These are phyloP conservation scores for Rhopalosiphum padi DNA, from an alignment of 1,140 invertebrate genomes.

Conservation along the genomic window DNA sequence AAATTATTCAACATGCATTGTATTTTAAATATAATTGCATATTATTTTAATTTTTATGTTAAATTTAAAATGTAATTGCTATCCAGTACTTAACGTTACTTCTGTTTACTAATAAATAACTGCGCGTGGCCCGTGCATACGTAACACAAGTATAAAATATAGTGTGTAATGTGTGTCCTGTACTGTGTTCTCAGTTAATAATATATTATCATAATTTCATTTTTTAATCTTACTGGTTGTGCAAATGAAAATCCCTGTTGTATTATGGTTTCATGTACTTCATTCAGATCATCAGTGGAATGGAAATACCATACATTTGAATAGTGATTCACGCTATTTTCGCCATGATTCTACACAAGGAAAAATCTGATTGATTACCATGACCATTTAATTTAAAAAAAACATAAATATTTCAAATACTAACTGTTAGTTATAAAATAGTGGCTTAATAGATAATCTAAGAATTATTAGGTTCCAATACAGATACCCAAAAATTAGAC, in stretches of 20 bases:
- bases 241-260: slow-evolving; percentile 3
- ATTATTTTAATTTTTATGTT: background rate
- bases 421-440: background rate
- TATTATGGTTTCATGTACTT: background rate
- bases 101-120: background rate
- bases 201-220: background rate
- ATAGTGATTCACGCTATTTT: background rate
- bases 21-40: background rate
- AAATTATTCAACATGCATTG: background rate
- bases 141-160: background rate
- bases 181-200: background rate
- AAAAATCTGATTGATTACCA: background rate
- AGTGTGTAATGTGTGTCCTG: background rate
- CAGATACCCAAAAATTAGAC: background rate
- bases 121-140: background rate
- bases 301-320: slow-evolving; percentile 50
- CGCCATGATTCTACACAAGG: background rate
- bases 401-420: background rate
- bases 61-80: background rate
- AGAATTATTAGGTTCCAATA: background rate
- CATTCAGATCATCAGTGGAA: background rate
- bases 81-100: background rate
- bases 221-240: slow-evolving; percentile 9
- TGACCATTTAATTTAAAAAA: background rate
- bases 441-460: background rate